Conservation (phyloP, 2,797 vertebrate genomes). For the Lithobates sylvaticus region DNA sequence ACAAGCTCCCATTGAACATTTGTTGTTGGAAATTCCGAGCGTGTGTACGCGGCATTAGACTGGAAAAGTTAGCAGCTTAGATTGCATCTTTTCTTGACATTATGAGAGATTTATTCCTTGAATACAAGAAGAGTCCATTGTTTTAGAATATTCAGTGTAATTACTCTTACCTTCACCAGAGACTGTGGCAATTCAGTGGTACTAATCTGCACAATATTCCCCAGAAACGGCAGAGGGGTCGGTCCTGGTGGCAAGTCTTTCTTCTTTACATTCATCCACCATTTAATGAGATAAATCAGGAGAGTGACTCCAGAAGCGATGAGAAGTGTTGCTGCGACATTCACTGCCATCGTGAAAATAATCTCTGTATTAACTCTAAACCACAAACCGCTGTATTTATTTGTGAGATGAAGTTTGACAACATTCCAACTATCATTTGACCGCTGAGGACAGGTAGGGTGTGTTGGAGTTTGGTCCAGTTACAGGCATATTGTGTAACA, state of each 20-base stretch:
- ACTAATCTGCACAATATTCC: constrained; percentile 28
- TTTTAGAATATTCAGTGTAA: too few species aligned
- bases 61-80: too few species aligned
- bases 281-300: constrained; percentile 18
- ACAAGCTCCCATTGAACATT: too few species aligned
- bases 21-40: too few species aligned
- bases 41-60: too few species aligned
- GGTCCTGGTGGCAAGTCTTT: constrained; percentile 28
- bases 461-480: background rate
- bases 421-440: background rate
- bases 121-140: too few species aligned
- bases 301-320: constrained; percentile 13
- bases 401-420: background rate
- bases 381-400: background rate
- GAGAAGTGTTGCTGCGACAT: constrained; percentile 20
- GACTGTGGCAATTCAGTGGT: background rate
- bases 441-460: background rate
- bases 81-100: too few species aligned
- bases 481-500: background rate
- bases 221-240: constrained; percentile 22
- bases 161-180: background rate
- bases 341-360: background rate
- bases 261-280: constrained; percentile 2
- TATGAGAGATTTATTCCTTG: too few species aligned
- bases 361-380: background rate